These are phyloP conservation scores for Apotomis betuletana DNA, from an alignment of 2,888 invertebrate genomes.

Conservation along the genomic window DNA sequence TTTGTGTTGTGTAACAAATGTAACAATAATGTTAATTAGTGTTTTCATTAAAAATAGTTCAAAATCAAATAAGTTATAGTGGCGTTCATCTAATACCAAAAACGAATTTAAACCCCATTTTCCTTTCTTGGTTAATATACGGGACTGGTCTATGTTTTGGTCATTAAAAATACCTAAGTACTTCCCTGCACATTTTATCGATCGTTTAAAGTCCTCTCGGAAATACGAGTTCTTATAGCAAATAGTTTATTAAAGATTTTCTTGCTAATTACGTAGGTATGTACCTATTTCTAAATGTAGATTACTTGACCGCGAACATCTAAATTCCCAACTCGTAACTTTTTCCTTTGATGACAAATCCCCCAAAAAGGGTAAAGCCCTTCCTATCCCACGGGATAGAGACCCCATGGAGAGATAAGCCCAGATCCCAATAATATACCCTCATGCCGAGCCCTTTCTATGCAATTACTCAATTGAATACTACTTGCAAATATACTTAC, in stretches of 20 bases:
- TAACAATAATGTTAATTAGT: background rate
- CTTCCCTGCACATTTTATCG: too few species aligned
- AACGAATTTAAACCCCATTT: background rate
- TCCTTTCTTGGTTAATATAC: background rate
- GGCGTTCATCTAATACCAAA: too few species aligned
- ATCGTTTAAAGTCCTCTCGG: background rate
- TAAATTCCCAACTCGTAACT: conserved; percentile 23
- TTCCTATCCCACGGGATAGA: conserved; percentile 75
- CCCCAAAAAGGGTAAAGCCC: conserved; percentile 63
- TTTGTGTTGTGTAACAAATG: background rate
- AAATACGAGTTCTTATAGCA: background rate
- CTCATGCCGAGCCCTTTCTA: conserved; percentile 73
- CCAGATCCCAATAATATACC: conserved; percentile 71
- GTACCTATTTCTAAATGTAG: conserved; percentile 2
- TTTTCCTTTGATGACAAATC: conserved; percentile 31
- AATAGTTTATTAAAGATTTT: background rate
- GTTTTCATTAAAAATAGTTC: background rate
- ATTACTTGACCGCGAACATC: conserved; percentile 9
- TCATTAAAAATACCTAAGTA: background rate
- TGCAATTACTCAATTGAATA: conserved; percentile 59
- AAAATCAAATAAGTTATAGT: too few species aligned
- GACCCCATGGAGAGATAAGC: conserved; percentile 79
- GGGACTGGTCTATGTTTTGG: background rate
- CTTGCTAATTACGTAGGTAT: conserved; percentile 8
- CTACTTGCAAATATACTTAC: conserved; percentile 30